Evolutionary conservation across 2,113 vertebrate genomes (phyloP).

Genomic region (Neoarius graeffei): DNA sequence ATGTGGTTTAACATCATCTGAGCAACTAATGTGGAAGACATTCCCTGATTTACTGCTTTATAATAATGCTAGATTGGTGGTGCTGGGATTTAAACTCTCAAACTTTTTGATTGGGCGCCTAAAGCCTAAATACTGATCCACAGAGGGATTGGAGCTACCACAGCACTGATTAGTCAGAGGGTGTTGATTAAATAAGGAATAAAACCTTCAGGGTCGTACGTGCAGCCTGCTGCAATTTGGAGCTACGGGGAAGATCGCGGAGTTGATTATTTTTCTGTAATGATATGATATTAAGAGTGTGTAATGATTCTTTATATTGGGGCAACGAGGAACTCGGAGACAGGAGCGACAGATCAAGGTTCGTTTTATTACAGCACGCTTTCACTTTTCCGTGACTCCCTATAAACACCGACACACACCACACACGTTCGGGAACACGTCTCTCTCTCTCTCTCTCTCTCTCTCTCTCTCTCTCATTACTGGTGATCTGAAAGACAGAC

Average conservation of each 20-base stretch:
- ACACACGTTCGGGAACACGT: no score
- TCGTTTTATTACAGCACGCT: no score
- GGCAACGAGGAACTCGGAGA: no score
- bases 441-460: no score
- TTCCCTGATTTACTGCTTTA: not conserved
- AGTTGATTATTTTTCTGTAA: not conserved
- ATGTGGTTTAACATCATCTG: not conserved
- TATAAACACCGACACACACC: no score
- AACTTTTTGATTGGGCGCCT: not conserved
- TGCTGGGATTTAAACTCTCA: not conserved
- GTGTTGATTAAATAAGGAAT: not conserved
- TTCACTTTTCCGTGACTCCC: no score
- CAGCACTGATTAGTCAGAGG: not conserved
- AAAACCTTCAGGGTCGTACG: not conserved
- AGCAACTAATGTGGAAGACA: not conserved
- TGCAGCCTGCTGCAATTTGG: not conserved
- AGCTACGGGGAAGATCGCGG: not conserved
- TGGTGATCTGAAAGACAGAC: no score
- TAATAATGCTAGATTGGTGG: no score
- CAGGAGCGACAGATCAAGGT: no score
- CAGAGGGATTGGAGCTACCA: not conserved
- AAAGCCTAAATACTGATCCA: not conserved
- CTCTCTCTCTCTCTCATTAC: no score
- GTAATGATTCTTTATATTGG: no score
- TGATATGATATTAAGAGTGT: no score